A percentile compares a stretch with the other conserved stretches of the same genome.
Conservation (phyloP, 2,888 invertebrate genomes). For the Chironomus tentans region DNA sequence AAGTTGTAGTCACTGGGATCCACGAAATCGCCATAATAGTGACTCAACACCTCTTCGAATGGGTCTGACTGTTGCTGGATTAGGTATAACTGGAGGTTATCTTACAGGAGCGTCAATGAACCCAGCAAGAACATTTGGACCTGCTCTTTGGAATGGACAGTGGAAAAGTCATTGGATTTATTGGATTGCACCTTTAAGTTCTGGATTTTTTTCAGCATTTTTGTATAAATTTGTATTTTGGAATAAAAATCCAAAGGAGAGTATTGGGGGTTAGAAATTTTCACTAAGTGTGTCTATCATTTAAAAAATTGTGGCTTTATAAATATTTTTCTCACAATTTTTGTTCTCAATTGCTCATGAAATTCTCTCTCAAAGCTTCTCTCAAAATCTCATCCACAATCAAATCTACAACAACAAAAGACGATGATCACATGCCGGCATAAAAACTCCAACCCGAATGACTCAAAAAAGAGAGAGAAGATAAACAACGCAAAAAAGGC, state of each 20-base stretch:
- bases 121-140: slow-evolving; percentile 60
- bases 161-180: slow-evolving; percentile 64
- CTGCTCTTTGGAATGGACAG: slow-evolving; percentile 57
- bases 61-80: neutral
- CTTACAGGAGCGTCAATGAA: slow-evolving; percentile 62
- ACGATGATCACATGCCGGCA: too few species aligned
- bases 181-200: slow-evolving; percentile 55
- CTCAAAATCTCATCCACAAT: too few species aligned
- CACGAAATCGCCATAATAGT: neutral
- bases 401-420: too few species aligned
- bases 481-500: too few species aligned
- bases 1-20: neutral
- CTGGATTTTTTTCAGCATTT: slow-evolving; percentile 40
- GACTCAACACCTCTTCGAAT: neutral
- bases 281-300: too few species aligned
- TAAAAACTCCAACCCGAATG: too few species aligned
- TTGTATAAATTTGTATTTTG: slow-evolving; percentile 38
- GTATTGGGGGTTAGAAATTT: too few species aligned
- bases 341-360: too few species aligned
- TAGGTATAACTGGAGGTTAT: neutral
- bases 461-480: neutral
- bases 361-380: too few species aligned
- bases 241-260: too few species aligned
- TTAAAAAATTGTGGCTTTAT: too few species aligned
- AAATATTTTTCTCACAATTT: too few species aligned